Percentiles rank a stretch among this genome's conserved stretches.
These are phyloP conservation scores for Aradophagus sp. DNA, from an alignment of 1,140 invertebrate species.

Conservation along the genomic window DNA sequence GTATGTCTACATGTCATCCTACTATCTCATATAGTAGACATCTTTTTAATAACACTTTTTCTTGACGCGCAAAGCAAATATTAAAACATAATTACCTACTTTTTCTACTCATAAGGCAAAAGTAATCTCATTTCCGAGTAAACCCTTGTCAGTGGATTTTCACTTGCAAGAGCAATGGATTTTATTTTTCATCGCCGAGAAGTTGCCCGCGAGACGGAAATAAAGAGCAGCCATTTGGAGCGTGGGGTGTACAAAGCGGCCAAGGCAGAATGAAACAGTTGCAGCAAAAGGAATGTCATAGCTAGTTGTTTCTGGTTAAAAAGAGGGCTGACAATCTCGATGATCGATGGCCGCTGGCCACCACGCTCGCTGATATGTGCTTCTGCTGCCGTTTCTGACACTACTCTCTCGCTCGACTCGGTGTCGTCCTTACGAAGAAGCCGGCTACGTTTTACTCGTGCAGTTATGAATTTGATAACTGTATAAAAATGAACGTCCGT, in stretches of 20 bases:
- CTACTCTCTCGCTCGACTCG: conserved; percentile 44
- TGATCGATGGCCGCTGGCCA: conserved; percentile 71
- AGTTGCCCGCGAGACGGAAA: conserved; percentile 8
- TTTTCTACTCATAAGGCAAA: too few relatives aligned
- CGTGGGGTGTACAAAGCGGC: too few relatives aligned
- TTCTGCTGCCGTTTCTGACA: conserved; percentile 48
- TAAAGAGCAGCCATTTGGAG: conserved; percentile 34
- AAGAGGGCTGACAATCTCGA: conserved; percentile 69
- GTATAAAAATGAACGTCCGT: too few relatives aligned
- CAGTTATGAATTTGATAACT: conserved; percentile 18
- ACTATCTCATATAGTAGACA: too few relatives aligned
- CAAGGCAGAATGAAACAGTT: conserved; percentile 64
- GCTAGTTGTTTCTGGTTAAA: conserved; percentile 71
- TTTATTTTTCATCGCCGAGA: too few relatives aligned
- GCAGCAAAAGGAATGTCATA: conserved; percentile 73
- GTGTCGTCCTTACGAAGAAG: conserved; percentile 35
- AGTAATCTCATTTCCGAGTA: too few relatives aligned
- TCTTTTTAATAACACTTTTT: too few relatives aligned
- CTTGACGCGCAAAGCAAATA: too few relatives aligned
- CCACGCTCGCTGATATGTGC: conserved; percentile 65
- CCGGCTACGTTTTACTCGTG: conserved; percentile 18
- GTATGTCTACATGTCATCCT: too few relatives aligned
- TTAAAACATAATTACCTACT: too few relatives aligned
- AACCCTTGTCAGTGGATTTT: too few relatives aligned
- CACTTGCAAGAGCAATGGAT: too few relatives aligned